Conservation (phyloP, 64 coral and sea anemone species). For the Cladopsammia gracilis region DNA sequence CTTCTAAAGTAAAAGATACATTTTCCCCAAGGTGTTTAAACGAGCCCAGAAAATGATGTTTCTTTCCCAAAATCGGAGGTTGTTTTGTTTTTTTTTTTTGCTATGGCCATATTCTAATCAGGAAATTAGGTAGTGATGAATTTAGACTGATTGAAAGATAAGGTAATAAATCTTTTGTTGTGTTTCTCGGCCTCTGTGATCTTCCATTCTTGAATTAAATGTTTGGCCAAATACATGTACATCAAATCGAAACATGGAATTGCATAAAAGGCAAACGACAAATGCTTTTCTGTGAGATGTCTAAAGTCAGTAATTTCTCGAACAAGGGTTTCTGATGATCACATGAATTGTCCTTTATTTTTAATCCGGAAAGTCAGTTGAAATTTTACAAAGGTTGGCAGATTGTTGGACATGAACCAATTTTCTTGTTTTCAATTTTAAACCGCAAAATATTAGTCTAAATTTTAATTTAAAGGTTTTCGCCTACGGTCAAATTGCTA, state of each 20-base stretch:
- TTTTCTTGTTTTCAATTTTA: conserved; percentile 5
- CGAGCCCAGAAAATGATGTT: not conserved
- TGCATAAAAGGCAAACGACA: too few relatives aligned
- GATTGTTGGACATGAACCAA: not conserved
- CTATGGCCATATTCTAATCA: not conserved
- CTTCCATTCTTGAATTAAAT: not conserved
- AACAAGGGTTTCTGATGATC: too few relatives aligned
- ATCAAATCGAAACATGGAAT: not conserved
- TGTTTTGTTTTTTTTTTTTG: not conserved
- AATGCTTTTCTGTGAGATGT: too few relatives aligned
- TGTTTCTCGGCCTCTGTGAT: conserved; percentile 28
- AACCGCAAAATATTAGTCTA: conserved; percentile 3
- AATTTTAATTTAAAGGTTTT: conserved; percentile 4
- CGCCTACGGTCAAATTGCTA: not conserved
- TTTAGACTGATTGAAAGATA: conserved; percentile 31
- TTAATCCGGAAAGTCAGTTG: conserved; percentile 1
- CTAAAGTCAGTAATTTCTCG: too few relatives aligned
- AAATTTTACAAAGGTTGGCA: not conserved
- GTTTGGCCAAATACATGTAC: not conserved
- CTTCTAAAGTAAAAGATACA: conserved; percentile 18
- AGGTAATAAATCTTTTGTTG: conserved; percentile 29
- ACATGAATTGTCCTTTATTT: not conserved
- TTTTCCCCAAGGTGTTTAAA: not conserved
- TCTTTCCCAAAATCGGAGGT: not conserved
- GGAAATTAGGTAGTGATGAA: conserved; percentile 27